Conservation (phyloP, 2,113 vertebrate genomes). For the rat (Rattus norvegicus) region DNA sequence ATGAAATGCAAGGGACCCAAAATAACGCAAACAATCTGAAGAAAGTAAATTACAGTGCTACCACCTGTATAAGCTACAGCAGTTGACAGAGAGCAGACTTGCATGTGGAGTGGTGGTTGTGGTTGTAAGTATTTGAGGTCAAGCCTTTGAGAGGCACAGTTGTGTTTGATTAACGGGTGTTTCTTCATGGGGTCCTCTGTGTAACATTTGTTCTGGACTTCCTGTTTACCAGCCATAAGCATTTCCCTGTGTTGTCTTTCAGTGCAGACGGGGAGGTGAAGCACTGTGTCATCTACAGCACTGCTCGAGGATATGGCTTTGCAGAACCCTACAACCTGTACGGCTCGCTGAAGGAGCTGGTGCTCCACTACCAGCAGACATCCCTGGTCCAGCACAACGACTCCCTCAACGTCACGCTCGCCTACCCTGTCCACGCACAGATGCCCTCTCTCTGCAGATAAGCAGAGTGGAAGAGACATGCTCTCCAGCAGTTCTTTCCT, state of each 20-base stretch:
- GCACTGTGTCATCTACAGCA: slow-evolving; percentile 98
- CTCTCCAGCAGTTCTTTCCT: slow-evolving; percentile 87
- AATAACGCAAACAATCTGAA: slow-evolving; percentile 24
- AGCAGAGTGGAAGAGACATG: slow-evolving; percentile 77
- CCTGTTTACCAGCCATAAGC: neutral
- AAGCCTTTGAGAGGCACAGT: neutral
- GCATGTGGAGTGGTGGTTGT: neutral
- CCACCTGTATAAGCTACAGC: neutral
- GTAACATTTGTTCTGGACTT: neutral
- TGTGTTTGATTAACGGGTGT: neutral
- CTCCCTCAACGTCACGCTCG: slow-evolving; percentile 96
- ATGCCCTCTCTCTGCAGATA: slow-evolving; percentile 92
- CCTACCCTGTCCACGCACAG: slow-evolving; percentile 95
- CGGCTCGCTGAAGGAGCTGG: slow-evolving; percentile 95
- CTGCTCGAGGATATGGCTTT: slow-evolving; percentile 95
- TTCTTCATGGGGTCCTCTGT: neutral
- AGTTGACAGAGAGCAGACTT: neutral
- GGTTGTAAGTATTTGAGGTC: neutral
- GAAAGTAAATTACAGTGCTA: neutral
- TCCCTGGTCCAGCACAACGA: slow-evolving; percentile 97
- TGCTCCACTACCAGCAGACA: slow-evolving; percentile 97
- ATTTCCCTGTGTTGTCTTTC: slow-evolving; percentile 53
- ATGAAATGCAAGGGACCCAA: neutral
- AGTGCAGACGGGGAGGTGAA: slow-evolving; percentile 97
- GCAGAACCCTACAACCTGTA: slow-evolving; percentile 97